Conservation (phyloP, 2,113 vertebrate species). For the Gymnarchus niloticus region DNA sequence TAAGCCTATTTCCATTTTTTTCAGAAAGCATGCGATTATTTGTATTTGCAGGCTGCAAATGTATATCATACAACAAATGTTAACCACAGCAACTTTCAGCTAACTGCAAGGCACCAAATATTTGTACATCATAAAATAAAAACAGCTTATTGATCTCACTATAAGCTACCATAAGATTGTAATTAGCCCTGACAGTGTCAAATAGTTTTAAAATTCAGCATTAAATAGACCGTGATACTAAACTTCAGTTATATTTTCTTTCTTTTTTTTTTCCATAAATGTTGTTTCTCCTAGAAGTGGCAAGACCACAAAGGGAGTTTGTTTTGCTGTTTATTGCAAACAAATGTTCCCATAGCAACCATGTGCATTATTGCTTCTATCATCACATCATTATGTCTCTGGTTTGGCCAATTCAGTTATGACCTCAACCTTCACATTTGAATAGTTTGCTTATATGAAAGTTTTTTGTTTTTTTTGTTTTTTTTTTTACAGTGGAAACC, state of each 20-base stretch:
- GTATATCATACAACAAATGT: not conserved
- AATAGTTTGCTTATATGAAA: not conserved
- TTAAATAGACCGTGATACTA: not conserved
- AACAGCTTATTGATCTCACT: not conserved
- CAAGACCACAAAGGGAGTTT: constrained; percentile 42
- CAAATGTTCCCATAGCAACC: constrained; percentile 60
- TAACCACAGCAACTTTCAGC: not conserved
- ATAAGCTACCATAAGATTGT: not conserved
- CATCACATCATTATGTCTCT: constrained; percentile 42
- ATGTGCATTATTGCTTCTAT: constrained; percentile 47
- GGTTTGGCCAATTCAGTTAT: constrained; percentile 21
- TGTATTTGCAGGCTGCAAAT: not conserved
- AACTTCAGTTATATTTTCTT: not conserved
- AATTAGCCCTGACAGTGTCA: not conserved
- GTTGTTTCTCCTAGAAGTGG: not conserved
- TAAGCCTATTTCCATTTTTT: not conserved
- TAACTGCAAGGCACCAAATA: not conserved
- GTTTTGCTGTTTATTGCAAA: constrained; percentile 47
- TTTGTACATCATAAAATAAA: not conserved
- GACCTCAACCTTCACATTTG: constrained; percentile 14
- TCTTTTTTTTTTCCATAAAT: not conserved
- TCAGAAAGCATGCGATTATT: not conserved
- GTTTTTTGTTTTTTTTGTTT: too few relatives aligned
- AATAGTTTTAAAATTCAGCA: not conserved
- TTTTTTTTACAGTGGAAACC: not conserved